These are phyloP conservation scores for Rhizomys pruinosus DNA, from an alignment of 2,113 vertebrate species.

Conservation along the genomic window DNA sequence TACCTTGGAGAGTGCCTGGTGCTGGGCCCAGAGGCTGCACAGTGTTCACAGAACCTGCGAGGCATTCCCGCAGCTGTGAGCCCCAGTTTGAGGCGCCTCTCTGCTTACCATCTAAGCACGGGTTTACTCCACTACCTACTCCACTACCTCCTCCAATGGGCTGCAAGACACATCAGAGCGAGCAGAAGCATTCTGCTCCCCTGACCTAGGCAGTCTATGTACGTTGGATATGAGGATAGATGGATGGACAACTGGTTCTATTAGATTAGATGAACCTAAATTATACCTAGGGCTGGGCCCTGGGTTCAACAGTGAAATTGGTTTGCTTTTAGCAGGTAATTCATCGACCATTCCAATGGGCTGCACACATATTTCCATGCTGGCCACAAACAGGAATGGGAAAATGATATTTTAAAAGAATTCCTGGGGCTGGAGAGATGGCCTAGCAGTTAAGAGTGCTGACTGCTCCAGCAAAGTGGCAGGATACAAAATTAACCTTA, in stretches of 20 bases:
- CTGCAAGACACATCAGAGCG: not conserved
- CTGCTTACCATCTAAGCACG: no score
- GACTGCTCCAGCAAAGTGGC: no score
- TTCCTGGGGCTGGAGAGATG: no score
- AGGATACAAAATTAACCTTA: no score
- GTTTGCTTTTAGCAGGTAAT: constrained; percentile 32
- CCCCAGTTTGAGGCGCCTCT: rapidly evolving
- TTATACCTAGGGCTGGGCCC: not conserved
- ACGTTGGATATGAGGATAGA: not conserved
- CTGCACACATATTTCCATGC: not conserved
- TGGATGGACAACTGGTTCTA: not conserved
- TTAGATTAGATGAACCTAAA: not conserved
- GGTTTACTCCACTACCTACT: rapidly evolving
- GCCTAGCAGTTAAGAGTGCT: no score
- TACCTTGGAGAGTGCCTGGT: not conserved
- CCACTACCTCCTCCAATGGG: no score
- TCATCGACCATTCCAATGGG: not conserved
- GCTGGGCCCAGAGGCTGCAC: no score
- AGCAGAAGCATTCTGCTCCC: no score
- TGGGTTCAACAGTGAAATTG: not conserved
- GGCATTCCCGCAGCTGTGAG: not conserved
- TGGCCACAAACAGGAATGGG: not conserved
- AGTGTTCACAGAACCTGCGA: rapidly evolving
- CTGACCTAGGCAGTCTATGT: not conserved
- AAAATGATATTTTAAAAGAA: not conserved